Evolutionary conservation across 2,797 vertebrate genomes (phyloP).

Genomic region (Peromyscus eremicus): DNA sequence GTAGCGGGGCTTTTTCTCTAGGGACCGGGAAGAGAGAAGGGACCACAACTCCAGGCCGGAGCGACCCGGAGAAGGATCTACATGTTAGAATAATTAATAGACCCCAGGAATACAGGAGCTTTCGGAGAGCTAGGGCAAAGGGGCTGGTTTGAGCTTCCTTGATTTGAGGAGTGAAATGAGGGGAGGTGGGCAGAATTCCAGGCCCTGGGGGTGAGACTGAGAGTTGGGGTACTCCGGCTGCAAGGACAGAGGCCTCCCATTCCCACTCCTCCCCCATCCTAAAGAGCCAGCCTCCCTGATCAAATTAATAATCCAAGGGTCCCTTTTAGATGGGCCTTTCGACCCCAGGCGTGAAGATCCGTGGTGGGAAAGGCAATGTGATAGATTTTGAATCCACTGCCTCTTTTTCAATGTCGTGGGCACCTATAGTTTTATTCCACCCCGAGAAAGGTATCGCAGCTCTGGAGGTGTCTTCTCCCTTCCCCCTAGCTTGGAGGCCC

Average conservation of each 20-base stretch:
- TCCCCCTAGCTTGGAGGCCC: not conserved
- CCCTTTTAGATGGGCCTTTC: constrained; percentile 64
- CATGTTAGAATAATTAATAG: constrained; percentile 80
- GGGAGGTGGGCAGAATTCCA: constrained; percentile 23
- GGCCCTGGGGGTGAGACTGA: not conserved
- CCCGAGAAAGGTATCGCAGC: not conserved
- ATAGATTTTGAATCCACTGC: constrained; percentile 1
- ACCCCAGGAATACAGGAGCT: constrained; percentile 53
- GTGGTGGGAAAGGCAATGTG: constrained; percentile 56
- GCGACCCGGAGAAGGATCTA: constrained; percentile 30
- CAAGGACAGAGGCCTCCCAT: not conserved
- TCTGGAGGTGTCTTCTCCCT: not conserved
- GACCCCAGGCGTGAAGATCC: constrained; percentile 58
- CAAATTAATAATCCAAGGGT: constrained; percentile 74
- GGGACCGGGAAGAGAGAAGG: constrained; percentile 59
- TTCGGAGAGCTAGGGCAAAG: not conserved
- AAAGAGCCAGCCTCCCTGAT: constrained; percentile 35
- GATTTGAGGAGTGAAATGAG: not conserved
- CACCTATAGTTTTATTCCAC: not conserved
- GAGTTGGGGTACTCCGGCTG: constrained; percentile 24
- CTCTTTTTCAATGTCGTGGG: not conserved
- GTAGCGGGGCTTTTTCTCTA: constrained; percentile 79
- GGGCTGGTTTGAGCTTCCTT: constrained; percentile 27
- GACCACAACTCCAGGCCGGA: constrained; percentile 26
- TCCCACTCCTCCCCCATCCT: constrained; percentile 70